These are phyloP conservation scores for Centrocercus urophasianus DNA, from an alignment of 2,113 vertebrate genomes.

Conservation along the genomic window DNA sequence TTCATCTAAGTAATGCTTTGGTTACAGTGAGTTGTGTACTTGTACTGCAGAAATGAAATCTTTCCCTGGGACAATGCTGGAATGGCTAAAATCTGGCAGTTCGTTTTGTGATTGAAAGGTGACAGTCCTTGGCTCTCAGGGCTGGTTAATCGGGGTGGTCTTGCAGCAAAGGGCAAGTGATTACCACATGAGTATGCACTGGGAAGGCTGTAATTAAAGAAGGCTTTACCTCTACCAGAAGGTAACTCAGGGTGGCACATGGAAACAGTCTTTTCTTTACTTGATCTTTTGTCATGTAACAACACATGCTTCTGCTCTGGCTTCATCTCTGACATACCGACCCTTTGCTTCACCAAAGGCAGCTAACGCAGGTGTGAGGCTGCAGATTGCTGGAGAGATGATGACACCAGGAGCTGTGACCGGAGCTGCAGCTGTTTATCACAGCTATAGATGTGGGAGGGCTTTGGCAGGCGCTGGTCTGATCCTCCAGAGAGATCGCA, in stretches of 20 bases:
- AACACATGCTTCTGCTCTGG: background rate
- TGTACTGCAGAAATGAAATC: background rate
- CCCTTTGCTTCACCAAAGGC: background rate
- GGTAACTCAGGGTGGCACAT: background rate
- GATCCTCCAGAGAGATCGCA: background rate
- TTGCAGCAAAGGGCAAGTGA: background rate
- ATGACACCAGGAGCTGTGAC: accelerated
- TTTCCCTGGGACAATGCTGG: background rate
- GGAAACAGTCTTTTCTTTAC: background rate
- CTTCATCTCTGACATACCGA: background rate
- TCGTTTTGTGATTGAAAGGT: background rate
- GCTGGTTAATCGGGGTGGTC: background rate
- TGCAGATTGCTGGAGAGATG: background rate
- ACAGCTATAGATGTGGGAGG: background rate
- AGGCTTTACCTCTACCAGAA: background rate
- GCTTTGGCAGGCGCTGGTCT: accelerated
- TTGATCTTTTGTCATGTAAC: background rate
- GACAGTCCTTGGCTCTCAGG: background rate
- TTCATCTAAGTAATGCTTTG: background rate
- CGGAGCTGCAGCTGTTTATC: background rate
- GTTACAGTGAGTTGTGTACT: background rate
- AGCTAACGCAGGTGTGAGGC: background rate
- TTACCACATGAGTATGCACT: background rate
- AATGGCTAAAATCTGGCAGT: background rate
- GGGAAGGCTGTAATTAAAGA: background rate